Conservation (phyloP, 2,888 invertebrate species). For the Platerodrilus igneus region DNA sequence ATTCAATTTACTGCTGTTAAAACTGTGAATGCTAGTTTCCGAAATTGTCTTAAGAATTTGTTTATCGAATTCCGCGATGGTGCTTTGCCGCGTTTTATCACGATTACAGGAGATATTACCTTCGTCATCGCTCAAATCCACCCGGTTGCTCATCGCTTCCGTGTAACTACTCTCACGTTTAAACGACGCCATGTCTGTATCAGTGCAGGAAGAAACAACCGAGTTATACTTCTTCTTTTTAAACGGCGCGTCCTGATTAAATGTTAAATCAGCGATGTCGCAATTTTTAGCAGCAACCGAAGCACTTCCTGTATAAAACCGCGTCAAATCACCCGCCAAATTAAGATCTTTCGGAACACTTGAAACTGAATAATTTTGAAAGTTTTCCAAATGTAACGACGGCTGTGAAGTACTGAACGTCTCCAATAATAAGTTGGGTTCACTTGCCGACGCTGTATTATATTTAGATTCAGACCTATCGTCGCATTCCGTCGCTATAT, state of each 20-base stretch:
- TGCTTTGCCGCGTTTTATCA: constrained; percentile 48
- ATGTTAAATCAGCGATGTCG: constrained; percentile 43
- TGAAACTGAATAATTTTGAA: constrained; percentile 43
- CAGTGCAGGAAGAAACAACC: constrained; percentile 26
- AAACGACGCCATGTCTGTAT: constrained; percentile 28
- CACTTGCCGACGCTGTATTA: constrained; percentile 43
- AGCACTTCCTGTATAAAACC: constrained; percentile 23
- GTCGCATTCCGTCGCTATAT: constrained; percentile 37
- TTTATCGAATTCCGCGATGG: constrained; percentile 43
- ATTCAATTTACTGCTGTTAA: constrained; percentile 29
- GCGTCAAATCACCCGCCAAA: constrained; percentile 48
- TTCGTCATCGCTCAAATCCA: constrained; percentile 50
- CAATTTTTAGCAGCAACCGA: constrained; percentile 47
- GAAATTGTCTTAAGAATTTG: constrained; percentile 45
- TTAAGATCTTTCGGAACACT: constrained; percentile 66
- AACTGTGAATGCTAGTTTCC: constrained; percentile 43
- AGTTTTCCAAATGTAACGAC: constrained; percentile 19
- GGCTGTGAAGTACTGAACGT: constrained; percentile 22
- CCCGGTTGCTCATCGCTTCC: constrained; percentile 44
- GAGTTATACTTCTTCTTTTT: constrained; percentile 27
- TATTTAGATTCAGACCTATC: constrained; percentile 38
- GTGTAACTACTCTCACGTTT: constrained; percentile 45
- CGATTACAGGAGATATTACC: constrained; percentile 53
- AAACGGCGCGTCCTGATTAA: too few relatives aligned
- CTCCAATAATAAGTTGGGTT: constrained; percentile 43